phyloP scores from a whole-genome alignment of 2,888 invertebrate species.

The Suillia variegata region DNA sequence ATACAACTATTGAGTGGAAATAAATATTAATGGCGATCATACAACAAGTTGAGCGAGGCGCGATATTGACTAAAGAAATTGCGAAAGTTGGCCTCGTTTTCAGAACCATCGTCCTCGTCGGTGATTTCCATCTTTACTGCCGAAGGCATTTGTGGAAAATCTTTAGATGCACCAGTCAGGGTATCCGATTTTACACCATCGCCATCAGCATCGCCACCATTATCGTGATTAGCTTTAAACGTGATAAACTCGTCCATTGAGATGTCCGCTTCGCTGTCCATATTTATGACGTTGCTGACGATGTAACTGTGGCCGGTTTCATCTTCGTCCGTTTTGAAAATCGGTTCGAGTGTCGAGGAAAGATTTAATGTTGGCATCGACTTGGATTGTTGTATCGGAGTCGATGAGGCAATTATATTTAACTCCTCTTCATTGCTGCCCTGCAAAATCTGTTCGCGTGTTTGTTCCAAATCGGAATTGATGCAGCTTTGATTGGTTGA shows the following conservation, averaged over 20 bases:
- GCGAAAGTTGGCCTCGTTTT: slow-evolving; percentile 42
- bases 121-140: slow-evolving; percentile 34
- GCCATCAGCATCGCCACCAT: neutral
- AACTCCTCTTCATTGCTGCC: neutral
- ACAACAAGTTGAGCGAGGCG: slow-evolving; percentile 39
- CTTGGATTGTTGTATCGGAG: slow-evolving; percentile 4
- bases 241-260: slow-evolving; percentile 43
- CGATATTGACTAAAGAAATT: slow-evolving; percentile 43
- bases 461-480: slow-evolving; percentile 6
- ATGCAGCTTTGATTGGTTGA: neutral
- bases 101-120: slow-evolving; percentile 32
- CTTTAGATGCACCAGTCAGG: neutral
- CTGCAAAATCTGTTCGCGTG: neutral
- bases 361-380: slow-evolving; percentile 22
- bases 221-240: slow-evolving; percentile 32
- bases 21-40: slow-evolving; percentile 35
- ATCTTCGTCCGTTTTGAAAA: slow-evolving; percentile 33
- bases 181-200: neutral
- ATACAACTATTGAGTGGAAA: no score
- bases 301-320: slow-evolving; percentile 12
- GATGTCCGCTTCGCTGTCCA: slow-evolving; percentile 29
- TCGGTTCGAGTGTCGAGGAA: slow-evolving; percentile 37
- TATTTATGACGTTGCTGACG: neutral
- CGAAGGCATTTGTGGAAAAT: slow-evolving; percentile 25
- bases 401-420: no score